These are phyloP conservation scores for Helogale parvula DNA, from an alignment of 2,113 vertebrate species.

Conservation along the genomic window DNA sequence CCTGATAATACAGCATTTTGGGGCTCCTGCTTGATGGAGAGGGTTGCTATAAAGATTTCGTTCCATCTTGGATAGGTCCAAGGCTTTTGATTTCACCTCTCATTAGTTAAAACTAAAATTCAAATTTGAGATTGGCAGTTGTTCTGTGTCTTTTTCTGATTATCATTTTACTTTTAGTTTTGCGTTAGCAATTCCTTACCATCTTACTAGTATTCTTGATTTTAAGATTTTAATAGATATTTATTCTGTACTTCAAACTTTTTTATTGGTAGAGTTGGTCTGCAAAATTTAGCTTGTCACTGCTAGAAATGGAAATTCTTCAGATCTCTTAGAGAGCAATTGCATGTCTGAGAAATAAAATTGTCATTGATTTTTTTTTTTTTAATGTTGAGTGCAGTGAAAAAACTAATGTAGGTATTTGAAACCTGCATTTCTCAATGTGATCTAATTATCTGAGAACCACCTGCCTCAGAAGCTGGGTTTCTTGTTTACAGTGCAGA, in stretches of 20 bases:
- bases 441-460: neutral
- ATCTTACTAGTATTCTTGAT: neutral
- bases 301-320: constrained; percentile 11
- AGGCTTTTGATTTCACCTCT: neutral
- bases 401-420: neutral
- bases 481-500: neutral
- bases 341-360: neutral
- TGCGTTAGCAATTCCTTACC: neutral
- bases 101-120: neutral
- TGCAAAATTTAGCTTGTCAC: neutral
- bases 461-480: neutral
- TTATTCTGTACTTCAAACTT: neutral
- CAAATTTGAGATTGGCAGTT: neutral
- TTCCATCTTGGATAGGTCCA: neutral
- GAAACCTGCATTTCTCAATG: neutral
- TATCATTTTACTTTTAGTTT: neutral
- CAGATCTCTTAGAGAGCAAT: neutral
- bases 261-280: neutral
- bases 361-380: neutral
- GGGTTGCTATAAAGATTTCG: neutral
- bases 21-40: constrained; percentile 24
- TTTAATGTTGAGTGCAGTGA: neutral
- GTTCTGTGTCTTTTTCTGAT: neutral
- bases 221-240: neutral
- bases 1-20: neutral